Base-by-base conservation (phyloP, 2,797 vertebrate genomes). In the Sphenodon punctatus region DNA sequence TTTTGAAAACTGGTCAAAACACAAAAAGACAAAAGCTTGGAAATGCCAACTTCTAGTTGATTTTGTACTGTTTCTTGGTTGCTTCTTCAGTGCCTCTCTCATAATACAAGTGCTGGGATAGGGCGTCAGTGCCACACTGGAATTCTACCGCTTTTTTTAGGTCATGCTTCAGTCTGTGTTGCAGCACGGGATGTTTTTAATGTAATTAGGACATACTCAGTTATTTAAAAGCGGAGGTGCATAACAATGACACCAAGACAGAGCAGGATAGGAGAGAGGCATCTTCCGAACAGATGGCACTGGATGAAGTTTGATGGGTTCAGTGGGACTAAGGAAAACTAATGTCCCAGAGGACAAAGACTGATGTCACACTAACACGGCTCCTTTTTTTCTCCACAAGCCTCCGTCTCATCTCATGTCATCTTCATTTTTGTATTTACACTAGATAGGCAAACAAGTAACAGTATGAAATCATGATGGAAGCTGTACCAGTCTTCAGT, bases 221-320 rank as follows among this genome's bases (percentile, higher is more conserved):
- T 75, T 65, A 70, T 59, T 89, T 71, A 41, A 82, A 89, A 86
- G 38, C 2, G 60, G 14, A n/a, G 55, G 63, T 41, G n/a, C 19
- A 9, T 42, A 77, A 66, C 7, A 60, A 78, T 75, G 13, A 72
- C 3, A 36, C 76, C 23, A 73, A 19, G 13, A 15, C 39, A 77
- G 39, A 63, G 43, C 2, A 67, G 32, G 34, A 42, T 10, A 39
- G 76, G 60, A 77, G 55, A 81, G 39, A 43, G 71, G 75, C 23
- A 17, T 27, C 17, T 73, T 64, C 43, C 10, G 22, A 87, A 56
- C n/a, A 80, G 55, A 56, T 71, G 25, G 17, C 59, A 48, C 27
- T 20, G 76, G 34, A 56, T 45, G 42, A 67, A 86, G 51, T 82
- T 61, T 20, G 22, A 61, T 1, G 25, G 27, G 46, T 66, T 89